These are phyloP conservation scores for Macaca nemestrina DNA, from an alignment of 2,113 vertebrate species.

Conservation along the genomic window DNA sequence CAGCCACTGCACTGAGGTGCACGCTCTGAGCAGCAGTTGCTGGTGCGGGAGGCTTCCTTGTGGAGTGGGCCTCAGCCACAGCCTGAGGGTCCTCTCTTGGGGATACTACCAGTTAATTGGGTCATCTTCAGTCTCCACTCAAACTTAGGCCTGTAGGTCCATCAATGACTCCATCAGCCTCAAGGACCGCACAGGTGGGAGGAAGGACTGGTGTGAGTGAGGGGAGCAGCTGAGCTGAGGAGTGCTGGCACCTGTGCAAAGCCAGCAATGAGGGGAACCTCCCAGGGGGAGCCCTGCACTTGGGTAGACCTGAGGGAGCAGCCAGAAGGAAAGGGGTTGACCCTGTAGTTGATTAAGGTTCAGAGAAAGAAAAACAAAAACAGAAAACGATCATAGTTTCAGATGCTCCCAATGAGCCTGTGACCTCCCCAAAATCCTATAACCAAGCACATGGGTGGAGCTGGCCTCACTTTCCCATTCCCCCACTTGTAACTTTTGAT, in stretches of 20 bases:
- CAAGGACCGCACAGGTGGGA: neutral
- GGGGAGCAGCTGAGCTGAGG: neutral
- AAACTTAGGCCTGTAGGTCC: neutral
- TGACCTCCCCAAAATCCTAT: neutral
- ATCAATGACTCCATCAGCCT: neutral
- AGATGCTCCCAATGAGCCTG: neutral
- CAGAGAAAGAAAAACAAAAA: neutral
- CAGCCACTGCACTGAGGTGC: too few relatives aligned
- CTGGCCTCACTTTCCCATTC: neutral
- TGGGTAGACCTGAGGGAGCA: neutral
- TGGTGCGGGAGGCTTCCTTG: neutral
- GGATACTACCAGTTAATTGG: neutral
- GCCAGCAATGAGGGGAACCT: neutral
- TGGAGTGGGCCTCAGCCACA: neutral
- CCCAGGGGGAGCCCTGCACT: neutral
- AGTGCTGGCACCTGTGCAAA: fast-evolving
- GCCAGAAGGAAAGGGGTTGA: neutral
- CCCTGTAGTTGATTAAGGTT: neutral
- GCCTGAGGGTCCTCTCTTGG: neutral
- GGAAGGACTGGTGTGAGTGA: neutral
- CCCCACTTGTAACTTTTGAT: neutral
- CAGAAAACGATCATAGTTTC: neutral
- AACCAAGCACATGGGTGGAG: neutral
- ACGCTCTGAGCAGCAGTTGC: neutral
- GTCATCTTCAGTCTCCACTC: neutral